Base-by-base conservation (phyloP, 2,888 invertebrate genomes). In the Hoplodrina blanda region DNA sequence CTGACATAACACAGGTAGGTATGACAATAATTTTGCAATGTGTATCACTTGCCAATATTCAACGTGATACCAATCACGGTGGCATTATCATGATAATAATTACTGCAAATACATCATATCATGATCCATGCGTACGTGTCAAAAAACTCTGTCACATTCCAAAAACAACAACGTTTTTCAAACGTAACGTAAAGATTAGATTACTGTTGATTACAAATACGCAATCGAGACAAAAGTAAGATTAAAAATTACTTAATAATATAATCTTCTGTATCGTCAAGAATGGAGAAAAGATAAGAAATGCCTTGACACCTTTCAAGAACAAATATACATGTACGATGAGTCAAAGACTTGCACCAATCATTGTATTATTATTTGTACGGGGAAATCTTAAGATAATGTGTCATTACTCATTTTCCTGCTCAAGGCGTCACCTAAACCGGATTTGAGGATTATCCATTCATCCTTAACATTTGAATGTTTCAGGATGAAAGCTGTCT, bases 141-240 rank as follows among this genome's bases (percentile, higher is more conserved):
- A 68, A 46, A 7, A 46, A 46, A 55, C 19, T 1, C n/a, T 44
- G 69, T 61, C 60, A 68, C 30, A 49, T 41, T 4, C 11, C 6
- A 54, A 17, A 19, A 53, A 53, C 10, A 33, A 44, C 13, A 11
- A 66, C 25, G 15, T 46, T 49, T 44, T 15, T 19, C 17, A 68
- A 55, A 61, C 55, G 55, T 76, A 56, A 56, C 44, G 15, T 46
- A 41, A 25, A 76, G 73, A 73, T 73, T 49, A 73, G 73, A 76
- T 77, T 41, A 69, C 2, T 17, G 5, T 17, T 46, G 17, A 46
- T 6, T n/a, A 25, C 44, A 46, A 61, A 73, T 69, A 73, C 53
- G 11, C 49, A 49, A 17, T 41, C 20, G 46, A 76, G 60, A 77
- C 61, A 1, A 77, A 69, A 76, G 56, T 52, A 57, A 62, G 70